Evolutionary conservation across 2,888 invertebrate species (phyloP).

Genomic region (Limnephilus marmoratus): DNA sequence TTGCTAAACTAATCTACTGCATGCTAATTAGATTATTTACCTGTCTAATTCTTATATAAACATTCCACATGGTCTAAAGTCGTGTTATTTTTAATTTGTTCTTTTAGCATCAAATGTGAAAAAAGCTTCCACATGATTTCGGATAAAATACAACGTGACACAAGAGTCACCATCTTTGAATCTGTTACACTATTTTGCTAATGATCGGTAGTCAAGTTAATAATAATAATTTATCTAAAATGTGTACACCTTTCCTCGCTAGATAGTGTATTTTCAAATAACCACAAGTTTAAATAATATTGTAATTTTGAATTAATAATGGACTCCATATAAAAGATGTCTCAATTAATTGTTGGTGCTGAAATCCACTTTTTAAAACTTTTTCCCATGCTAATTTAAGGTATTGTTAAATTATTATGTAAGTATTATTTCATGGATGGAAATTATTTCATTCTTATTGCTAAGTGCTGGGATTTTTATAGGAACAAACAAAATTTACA

Average conservation of each 20-base stretch:
- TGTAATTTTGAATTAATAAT: not conserved
- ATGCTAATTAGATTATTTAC: not conserved
- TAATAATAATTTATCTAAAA: not conserved
- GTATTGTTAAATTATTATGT: not conserved
- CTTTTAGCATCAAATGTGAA: not conserved
- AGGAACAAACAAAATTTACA: no score
- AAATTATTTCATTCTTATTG: not conserved
- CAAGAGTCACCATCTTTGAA: not conserved
- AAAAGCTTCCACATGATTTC: not conserved
- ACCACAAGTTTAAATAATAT: not conserved
- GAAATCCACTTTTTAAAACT: not conserved
- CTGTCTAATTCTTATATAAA: not conserved
- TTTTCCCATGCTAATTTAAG: not conserved
- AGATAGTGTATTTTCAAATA: not conserved
- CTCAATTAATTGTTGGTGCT: not conserved
- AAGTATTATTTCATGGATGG: not conserved
- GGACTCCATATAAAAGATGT: not conserved
- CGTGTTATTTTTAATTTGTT: not conserved
- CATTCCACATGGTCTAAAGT: not conserved
- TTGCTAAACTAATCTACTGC: not conserved
- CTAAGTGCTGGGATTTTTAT: not conserved
- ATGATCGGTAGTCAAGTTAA: not conserved
- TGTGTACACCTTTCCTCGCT: not conserved
- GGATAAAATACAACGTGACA: not conserved
- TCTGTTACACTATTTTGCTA: not conserved